A percentile compares a stretch with the other conserved stretches of the same genome.
phyloP scores from a whole-genome alignment of 1,140 invertebrate species.

The Neoseiulus cucumeris region DNA sequence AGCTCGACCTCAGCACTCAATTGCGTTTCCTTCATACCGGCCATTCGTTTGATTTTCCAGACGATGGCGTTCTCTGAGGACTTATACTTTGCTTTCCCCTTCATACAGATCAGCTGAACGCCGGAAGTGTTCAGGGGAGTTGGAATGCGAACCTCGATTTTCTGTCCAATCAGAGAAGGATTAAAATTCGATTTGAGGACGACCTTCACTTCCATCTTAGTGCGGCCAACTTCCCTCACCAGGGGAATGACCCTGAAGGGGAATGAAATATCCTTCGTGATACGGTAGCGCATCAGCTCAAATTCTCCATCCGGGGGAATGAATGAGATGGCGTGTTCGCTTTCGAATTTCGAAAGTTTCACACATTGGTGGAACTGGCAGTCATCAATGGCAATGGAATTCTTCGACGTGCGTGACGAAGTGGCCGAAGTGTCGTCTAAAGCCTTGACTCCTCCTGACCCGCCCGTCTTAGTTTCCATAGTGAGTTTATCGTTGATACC shows the following conservation, averaged over 20 bases:
- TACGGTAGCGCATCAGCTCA: slow-evolving; percentile 98
- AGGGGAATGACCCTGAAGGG: slow-evolving; percentile 97
- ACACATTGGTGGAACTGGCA: slow-evolving; percentile 99
- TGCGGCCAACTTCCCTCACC: slow-evolving; percentile 88
- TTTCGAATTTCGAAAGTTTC: slow-evolving; percentile 98
- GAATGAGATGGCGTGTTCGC: slow-evolving; percentile 98
- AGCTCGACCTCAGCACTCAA: slow-evolving; percentile 97
- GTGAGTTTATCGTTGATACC: slow-evolving; percentile 99
- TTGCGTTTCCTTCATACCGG: slow-evolving; percentile 99
- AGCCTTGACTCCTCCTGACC: slow-evolving; percentile 39
- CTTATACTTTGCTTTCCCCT: slow-evolving; percentile 99
- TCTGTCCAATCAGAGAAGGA: slow-evolving; percentile 88
- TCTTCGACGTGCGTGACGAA: slow-evolving; percentile 40
- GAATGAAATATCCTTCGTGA: slow-evolving; percentile 98
- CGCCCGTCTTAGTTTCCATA: slow-evolving; percentile 76
- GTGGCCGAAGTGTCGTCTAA: neutral
- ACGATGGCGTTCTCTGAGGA: slow-evolving; percentile 99
- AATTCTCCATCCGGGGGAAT: slow-evolving; percentile 99
- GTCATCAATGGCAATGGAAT: slow-evolving; percentile 96
- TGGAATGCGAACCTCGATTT: slow-evolving; percentile 97
- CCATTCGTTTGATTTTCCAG: slow-evolving; percentile 99
- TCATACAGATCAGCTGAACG: slow-evolving; percentile 94
- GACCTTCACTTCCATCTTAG: slow-evolving; percentile 99
- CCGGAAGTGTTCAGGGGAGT: slow-evolving; percentile 96
- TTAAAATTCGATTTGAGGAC: slow-evolving; percentile 99